A percentile compares a stretch with the other conserved stretches of the same genome.
These are phyloP conservation scores for Ectemnius cavifrons DNA, from an alignment of 2,888 invertebrate species.

Conservation along the genomic window DNA sequence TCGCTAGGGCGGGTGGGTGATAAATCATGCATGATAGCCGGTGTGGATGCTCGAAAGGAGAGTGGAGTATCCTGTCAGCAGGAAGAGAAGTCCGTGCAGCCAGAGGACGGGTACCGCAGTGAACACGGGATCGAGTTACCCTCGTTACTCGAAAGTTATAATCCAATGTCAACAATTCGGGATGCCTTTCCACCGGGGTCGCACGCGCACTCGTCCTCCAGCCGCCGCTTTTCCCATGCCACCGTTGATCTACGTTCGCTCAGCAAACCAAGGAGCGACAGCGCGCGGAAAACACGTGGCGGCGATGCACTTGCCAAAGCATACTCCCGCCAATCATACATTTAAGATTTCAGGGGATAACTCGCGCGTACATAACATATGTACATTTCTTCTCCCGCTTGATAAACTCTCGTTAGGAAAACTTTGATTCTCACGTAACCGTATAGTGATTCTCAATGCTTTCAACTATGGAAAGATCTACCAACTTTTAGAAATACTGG, in stretches of 20 bases:
- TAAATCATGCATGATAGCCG: conserved; percentile 2
- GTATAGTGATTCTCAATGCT: too few relatives aligned
- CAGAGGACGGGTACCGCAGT: neutral
- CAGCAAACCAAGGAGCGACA: conserved; percentile 23
- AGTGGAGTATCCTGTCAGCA: neutral
- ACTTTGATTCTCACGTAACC: too few relatives aligned
- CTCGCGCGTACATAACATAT: too few relatives aligned
- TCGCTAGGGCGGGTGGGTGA: neutral
- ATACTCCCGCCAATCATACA: neutral
- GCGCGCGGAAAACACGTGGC: conserved; percentile 31
- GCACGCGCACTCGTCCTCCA: too few relatives aligned
- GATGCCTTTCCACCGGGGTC: conserved; percentile 32
- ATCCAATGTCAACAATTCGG: conserved; percentile 66
- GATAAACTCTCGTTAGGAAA: too few relatives aligned
- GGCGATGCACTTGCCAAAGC: neutral
- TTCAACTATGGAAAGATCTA: too few relatives aligned
- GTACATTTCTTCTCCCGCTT: too few relatives aligned
- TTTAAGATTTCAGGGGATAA: too few relatives aligned
- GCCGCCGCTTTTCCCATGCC: conserved; percentile 13
- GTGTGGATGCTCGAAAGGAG: neutral
- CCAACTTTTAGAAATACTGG: too few relatives aligned
- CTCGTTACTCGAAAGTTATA: conserved; percentile 60
- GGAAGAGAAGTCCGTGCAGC: conserved; percentile 5
- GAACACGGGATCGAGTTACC: conserved; percentile 55
- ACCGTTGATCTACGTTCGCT: conserved; percentile 29